Conservation (phyloP, 92 coral and sea anemone genomes). For the Epizoanthus rinbou region DNA sequence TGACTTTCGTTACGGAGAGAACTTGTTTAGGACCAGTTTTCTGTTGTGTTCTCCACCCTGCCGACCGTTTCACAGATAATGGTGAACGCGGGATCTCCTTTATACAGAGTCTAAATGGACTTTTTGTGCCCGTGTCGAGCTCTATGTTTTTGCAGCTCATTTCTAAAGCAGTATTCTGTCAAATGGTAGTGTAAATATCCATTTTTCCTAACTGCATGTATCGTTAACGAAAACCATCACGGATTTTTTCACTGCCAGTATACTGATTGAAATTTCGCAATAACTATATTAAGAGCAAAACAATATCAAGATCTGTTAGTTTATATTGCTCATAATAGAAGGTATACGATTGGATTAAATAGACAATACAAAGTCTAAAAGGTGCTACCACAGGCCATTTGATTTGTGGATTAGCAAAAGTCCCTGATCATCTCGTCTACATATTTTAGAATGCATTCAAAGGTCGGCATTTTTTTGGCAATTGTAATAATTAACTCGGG, state of each 20-base stretch:
- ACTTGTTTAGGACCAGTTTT: neutral
- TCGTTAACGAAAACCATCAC: neutral
- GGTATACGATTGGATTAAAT: neutral
- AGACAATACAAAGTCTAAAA: neutral
- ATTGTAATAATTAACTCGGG: neutral
- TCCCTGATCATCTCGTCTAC: neutral
- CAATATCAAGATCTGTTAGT: too few species aligned
- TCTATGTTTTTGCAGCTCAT: neutral
- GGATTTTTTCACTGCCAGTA: neutral
- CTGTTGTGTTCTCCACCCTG: neutral
- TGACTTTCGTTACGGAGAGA: slow-evolving; percentile 6
- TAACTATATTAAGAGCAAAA: too few species aligned
- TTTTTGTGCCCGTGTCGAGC: neutral
- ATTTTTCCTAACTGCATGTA: neutral
- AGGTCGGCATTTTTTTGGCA: neutral
- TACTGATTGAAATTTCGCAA: neutral
- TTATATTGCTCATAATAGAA: neutral
- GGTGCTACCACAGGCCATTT: neutral
- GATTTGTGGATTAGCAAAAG: neutral
- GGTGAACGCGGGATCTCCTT: neutral
- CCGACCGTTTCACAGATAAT: neutral
- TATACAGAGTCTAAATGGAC: slow-evolving; percentile 13
- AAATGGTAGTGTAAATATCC: neutral
- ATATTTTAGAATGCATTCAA: neutral
- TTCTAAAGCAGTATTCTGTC: neutral